phyloP scores from a whole-genome alignment of 2,888 invertebrate genomes.

The Chymomyza caudatula region DNA sequence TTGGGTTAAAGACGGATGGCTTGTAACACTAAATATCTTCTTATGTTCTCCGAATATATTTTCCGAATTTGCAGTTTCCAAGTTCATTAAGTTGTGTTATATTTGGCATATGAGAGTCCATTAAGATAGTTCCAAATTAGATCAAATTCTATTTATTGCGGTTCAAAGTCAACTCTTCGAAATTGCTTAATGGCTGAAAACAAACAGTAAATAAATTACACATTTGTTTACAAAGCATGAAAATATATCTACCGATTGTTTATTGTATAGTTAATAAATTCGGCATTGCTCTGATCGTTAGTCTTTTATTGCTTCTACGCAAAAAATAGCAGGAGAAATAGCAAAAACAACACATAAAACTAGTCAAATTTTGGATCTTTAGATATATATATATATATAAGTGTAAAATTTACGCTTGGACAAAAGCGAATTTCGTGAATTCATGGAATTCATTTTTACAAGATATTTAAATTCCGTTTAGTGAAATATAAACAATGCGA shows the following conservation, averaged over 20 bases:
- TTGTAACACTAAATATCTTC: too few relatives aligned
- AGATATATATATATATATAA: neutral
- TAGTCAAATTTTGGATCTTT: conserved; percentile 25
- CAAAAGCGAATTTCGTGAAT: neutral
- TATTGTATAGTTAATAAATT: conserved; percentile 38
- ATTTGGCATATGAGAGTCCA: neutral
- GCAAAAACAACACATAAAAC: conserved; percentile 9
- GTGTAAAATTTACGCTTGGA: neutral
- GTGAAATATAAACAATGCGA: neutral
- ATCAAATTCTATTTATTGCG: neutral
- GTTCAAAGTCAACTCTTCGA: neutral
- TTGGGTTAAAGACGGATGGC: too few relatives aligned
- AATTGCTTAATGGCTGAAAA: neutral
- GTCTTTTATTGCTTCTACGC: neutral
- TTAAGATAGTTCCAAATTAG: neutral
- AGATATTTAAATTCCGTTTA: neutral
- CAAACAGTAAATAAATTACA: neutral
- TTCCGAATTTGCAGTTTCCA: too few relatives aligned
- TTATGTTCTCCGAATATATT: too few relatives aligned
- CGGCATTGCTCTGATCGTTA: neutral
- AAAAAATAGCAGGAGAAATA: conserved; percentile 1
- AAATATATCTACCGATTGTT: conserved; percentile 20
- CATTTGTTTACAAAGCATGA: neutral
- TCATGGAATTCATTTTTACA: neutral
- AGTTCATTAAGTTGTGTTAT: neutral